phyloP scores from a whole-genome alignment of 30 jellyfish, hydroid and myxozoan species.

The Catostylus mosaicus region DNA sequence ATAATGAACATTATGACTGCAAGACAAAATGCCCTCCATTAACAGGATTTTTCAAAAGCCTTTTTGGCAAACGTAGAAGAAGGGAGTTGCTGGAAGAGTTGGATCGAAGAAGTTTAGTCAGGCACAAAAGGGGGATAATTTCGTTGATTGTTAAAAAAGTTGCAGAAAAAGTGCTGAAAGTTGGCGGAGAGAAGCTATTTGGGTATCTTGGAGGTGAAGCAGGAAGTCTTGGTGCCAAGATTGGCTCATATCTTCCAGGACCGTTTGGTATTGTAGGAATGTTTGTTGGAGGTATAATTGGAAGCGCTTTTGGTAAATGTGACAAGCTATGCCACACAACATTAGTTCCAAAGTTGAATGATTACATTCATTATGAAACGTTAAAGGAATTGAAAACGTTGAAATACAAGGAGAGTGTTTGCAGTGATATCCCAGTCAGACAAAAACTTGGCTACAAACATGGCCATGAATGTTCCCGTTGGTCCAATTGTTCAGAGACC shows the following conservation, averaged over 20 bases:
- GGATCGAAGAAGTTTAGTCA: neutral
- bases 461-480: conserved; percentile 47
- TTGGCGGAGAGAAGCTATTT: conserved; percentile 28
- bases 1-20: conserved; percentile 21
- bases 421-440: conserved; percentile 30
- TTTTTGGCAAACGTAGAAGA: conserved; percentile 62
- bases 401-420: conserved; percentile 26
- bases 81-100: neutral
- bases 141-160: neutral
- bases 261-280: conserved; percentile 67
- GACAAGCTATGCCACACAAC: conserved; percentile 34
- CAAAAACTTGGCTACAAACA: conserved; percentile 38
- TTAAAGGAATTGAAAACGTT: conserved; percentile 14
- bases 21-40: conserved; percentile 72
- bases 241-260: conserved; percentile 66
- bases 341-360: conserved; percentile 22
- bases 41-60: conserved; percentile 60
- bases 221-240: conserved; percentile 59
- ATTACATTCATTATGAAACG: conserved; percentile 20
- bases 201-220: conserved; percentile 51
- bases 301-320: conserved; percentile 70
- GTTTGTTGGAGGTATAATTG: conserved; percentile 67
- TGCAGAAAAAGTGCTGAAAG: neutral
- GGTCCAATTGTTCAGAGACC: conserved; percentile 50
- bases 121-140: conserved; percentile 49